phyloP scores from a whole-genome alignment of 2,113 vertebrate species.

The Alces alces region DNA sequence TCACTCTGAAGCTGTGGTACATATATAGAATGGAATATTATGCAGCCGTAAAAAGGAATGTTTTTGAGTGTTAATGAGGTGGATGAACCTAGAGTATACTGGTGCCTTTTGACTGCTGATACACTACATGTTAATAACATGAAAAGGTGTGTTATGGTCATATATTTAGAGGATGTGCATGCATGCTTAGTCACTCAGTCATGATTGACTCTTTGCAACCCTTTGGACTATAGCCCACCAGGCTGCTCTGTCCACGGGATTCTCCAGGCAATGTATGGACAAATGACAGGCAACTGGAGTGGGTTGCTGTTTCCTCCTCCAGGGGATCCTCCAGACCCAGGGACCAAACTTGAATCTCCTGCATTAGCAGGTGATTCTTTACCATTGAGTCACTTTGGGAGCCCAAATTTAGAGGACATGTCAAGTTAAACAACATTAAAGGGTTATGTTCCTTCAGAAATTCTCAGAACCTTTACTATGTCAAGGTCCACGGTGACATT shows the following conservation, averaged over 20 bases:
- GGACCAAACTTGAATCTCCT: background rate
- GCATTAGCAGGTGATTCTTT: background rate
- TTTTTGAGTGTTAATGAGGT: background rate
- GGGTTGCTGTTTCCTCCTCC: background rate
- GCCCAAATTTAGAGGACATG: background rate
- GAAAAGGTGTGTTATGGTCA: background rate
- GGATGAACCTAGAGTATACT: background rate
- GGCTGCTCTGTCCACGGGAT: background rate
- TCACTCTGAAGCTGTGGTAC: background rate
- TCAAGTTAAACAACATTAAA: background rate
- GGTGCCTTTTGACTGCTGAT: background rate
- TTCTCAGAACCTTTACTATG: background rate
- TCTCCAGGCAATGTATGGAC: background rate
- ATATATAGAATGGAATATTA: background rate
- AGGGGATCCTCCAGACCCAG: background rate
- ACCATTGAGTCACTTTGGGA: background rate
- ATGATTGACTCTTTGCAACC: background rate
- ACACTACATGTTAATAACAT: background rate
- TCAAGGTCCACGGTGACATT: background rate
- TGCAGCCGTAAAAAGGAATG: background rate
- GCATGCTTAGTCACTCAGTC: background rate
- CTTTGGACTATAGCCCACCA: background rate
- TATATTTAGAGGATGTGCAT: background rate
- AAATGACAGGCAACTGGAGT: background rate
- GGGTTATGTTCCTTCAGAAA: background rate